Evolutionary conservation across 2,797 vertebrate genomes (phyloP).

Genomic region (Hemitrygon akajei): DNA sequence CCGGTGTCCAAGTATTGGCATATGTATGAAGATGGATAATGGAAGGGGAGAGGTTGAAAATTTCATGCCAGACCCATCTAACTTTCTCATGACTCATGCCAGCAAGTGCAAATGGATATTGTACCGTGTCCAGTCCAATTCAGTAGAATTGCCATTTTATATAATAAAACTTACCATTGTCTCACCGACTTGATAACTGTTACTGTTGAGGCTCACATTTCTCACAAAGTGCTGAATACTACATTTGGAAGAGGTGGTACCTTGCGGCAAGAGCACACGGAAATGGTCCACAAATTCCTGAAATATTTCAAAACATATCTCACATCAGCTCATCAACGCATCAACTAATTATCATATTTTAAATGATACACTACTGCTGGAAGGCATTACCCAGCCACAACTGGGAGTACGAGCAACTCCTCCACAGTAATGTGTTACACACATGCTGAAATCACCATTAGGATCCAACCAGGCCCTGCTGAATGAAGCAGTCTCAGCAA

Average conservation of each 20-base stretch:
- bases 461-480: not conserved
- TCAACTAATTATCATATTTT: not conserved
- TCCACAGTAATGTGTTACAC: too few species aligned
- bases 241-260: slow-evolving; percentile 63
- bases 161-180: slow-evolving; percentile 71
- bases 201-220: slow-evolving; percentile 65
- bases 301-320: slow-evolving; percentile 20
- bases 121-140: too few species aligned
- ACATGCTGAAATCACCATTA: not conserved
- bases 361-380: not conserved
- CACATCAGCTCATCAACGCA: not conserved
- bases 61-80: not conserved
- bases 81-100: not conserved
- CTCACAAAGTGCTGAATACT: slow-evolving; percentile 75
- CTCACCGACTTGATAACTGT: slow-evolving; percentile 89
- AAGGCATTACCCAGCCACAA: not conserved
- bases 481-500: not conserved
- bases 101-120: not conserved
- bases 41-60: too few species aligned
- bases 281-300: slow-evolving; percentile 92
- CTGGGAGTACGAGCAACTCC: not conserved
- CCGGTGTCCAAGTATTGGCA: not conserved
- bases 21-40: too few species aligned
- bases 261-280: slow-evolving; percentile 75
- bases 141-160: not conserved